Conservation (phyloP, 2,113 vertebrate genomes). For the Mola mola region DNA sequence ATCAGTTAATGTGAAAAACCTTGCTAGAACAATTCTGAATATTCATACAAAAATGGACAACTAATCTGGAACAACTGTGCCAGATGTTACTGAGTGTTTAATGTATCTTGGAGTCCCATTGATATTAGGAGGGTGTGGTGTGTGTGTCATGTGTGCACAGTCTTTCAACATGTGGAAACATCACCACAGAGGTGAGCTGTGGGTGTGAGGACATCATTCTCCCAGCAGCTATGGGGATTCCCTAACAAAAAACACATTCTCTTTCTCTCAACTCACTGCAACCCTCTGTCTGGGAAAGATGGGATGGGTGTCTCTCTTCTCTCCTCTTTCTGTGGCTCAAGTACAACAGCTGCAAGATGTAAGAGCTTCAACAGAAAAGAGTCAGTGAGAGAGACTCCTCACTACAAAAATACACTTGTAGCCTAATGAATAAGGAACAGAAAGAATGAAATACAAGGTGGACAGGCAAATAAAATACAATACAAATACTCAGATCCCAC, state of each 20-base stretch:
- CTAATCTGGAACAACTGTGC: neutral
- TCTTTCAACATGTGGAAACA: slow-evolving; percentile 70
- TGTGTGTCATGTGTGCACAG: slow-evolving; percentile 25
- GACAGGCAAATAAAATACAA: neutral
- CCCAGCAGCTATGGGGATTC: slow-evolving; percentile 75
- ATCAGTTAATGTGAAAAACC: neutral
- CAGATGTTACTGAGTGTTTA: too few relatives aligned
- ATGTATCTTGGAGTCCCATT: slow-evolving; percentile 25
- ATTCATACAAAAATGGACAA: slow-evolving; percentile 13
- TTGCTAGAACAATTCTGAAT: neutral
- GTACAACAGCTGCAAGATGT: slow-evolving; percentile 11
- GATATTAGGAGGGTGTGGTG: slow-evolving; percentile 55
- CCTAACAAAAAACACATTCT: slow-evolving; percentile 69
- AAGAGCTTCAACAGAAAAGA: slow-evolving; percentile 17
- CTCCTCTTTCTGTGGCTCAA: slow-evolving; percentile 16
- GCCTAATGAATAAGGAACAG: slow-evolving; percentile 21
- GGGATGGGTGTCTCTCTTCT: slow-evolving; percentile 30
- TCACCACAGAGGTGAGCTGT: slow-evolving; percentile 65
- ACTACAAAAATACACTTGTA: slow-evolving; percentile 34
- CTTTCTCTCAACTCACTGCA: slow-evolving; percentile 31
- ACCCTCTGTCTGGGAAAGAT: slow-evolving; percentile 29
- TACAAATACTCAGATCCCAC: slow-evolving; percentile 32
- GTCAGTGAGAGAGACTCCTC: slow-evolving; percentile 25
- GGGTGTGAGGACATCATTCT: slow-evolving; percentile 65
- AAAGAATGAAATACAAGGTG: neutral